phyloP scores from a whole-genome alignment of 1,140 invertebrate species.

The Drosophila obscura region DNA sequence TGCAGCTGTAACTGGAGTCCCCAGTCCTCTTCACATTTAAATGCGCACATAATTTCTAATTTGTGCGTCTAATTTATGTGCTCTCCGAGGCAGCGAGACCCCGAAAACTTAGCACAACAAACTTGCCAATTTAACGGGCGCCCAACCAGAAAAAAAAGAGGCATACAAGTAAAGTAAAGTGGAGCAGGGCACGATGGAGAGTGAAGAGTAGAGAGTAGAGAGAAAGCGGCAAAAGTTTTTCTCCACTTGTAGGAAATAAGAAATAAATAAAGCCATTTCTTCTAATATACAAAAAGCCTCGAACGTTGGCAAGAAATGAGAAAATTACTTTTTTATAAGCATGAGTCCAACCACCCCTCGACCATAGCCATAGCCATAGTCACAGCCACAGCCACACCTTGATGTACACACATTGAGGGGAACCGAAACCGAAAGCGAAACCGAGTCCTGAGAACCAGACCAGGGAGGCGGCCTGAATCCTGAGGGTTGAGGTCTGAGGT shows the following conservation, averaged over 20 bases:
- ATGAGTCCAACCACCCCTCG: slow-evolving; percentile 35
- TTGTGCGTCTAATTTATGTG: slow-evolving; percentile 81
- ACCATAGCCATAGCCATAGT: neutral
- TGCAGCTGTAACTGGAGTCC: slow-evolving; percentile 20
- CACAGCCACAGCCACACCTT: slow-evolving; percentile 49
- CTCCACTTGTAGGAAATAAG: slow-evolving; percentile 77
- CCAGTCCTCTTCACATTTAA: slow-evolving; percentile 78
- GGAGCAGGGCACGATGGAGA: neutral
- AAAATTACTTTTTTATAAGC: slow-evolving; percentile 83
- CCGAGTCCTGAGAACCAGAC: too few relatives aligned
- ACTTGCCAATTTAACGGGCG: slow-evolving; percentile 80
- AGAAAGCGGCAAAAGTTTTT: slow-evolving; percentile 72
- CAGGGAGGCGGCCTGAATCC: too few relatives aligned
- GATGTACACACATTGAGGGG: slow-evolving; percentile 2
- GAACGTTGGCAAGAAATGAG: slow-evolving; percentile 70
- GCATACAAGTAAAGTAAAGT: slow-evolving; percentile 8
- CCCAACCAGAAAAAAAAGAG: slow-evolving; percentile 45
- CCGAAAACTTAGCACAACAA: slow-evolving; percentile 80
- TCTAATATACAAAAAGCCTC: slow-evolving; percentile 83
- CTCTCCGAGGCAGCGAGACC: slow-evolving; percentile 57
- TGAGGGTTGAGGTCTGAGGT: too few relatives aligned
- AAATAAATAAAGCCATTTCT: slow-evolving; percentile 84
- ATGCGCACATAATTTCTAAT: slow-evolving; percentile 84
- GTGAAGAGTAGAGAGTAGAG: slow-evolving; percentile 23
- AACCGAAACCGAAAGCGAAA: too few relatives aligned